These are phyloP conservation scores for Drosophila trapezifrons DNA, from an alignment of 1,140 invertebrate genomes.

Conservation along the genomic window DNA sequence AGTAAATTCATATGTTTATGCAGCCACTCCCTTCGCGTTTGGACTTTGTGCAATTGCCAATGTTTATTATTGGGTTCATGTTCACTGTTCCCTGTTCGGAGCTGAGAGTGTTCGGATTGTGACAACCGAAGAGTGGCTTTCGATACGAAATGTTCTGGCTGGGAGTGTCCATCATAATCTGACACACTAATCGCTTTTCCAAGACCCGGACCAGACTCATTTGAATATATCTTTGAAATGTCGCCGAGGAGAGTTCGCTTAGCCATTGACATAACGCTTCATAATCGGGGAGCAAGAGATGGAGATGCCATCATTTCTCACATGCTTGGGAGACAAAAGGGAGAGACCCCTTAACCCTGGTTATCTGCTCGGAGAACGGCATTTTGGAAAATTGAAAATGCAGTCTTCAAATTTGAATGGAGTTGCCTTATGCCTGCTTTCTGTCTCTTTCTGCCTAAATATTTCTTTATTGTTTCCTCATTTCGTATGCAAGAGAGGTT, in stretches of 20 bases:
- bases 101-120: conserved; percentile 36
- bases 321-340: conserved; percentile 38
- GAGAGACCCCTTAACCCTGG: conserved; percentile 10
- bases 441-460: conserved; percentile 1
- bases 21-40: conserved; percentile 60
- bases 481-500: conserved; percentile 28
- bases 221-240: conserved; percentile 49
- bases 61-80: conserved; percentile 67
- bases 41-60: conserved; percentile 47
- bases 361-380: conserved; percentile 23
- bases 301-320: conserved; percentile 45
- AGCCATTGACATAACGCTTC: conserved; percentile 10
- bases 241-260: conserved; percentile 23
- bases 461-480: conserved; percentile 25
- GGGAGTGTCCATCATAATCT: conserved; percentile 40
- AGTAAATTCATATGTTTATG: conserved; percentile 42
- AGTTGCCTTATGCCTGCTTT: not conserved
- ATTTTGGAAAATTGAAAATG: conserved; percentile 43
- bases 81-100: conserved; percentile 26
- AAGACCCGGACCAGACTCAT: conserved; percentile 15
- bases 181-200: conserved; percentile 39
- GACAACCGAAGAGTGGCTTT: conserved; percentile 54
- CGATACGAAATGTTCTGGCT: conserved; percentile 27
- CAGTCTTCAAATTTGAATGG: conserved; percentile 29
- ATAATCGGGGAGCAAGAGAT: too few species aligned